Conservation (phyloP, 2,113 vertebrate genomes). For the Lucifuga dentata region DNA sequence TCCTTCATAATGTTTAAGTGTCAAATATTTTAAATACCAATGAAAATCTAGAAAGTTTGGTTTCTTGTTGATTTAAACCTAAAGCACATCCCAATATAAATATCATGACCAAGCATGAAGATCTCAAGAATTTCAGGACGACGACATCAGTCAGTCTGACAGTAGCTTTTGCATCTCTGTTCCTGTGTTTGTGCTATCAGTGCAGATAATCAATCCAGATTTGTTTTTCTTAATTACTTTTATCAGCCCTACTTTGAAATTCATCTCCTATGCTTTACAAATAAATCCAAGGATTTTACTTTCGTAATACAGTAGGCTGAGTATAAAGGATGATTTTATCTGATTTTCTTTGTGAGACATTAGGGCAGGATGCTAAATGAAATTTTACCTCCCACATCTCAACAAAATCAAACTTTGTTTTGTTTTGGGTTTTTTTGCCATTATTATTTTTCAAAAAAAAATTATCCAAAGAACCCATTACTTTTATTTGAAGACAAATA, state of each 20-base stretch:
- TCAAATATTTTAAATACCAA: slow-evolving; percentile 42
- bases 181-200: slow-evolving; percentile 21
- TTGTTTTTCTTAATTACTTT: slow-evolving; percentile 53
- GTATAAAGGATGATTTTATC: slow-evolving; percentile 13
- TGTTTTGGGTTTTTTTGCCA: too few relatives aligned
- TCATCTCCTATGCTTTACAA: slow-evolving; percentile 13
- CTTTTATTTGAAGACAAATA: slow-evolving; percentile 42
- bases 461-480: slow-evolving; percentile 36
- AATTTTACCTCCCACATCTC: slow-evolving; percentile 20
- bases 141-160: slow-evolving; percentile 4
- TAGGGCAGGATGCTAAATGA: background rate
- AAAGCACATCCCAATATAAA: slow-evolving; percentile 29
- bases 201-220: slow-evolving; percentile 9
- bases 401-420: slow-evolving; percentile 20
- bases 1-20: slow-evolving; percentile 43
- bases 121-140: too few relatives aligned
- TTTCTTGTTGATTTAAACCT: slow-evolving; percentile 41
- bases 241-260: slow-evolving; percentile 23
- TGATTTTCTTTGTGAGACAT: slow-evolving; percentile 5
- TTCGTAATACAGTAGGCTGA: slow-evolving; percentile 21
- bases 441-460: slow-evolving; percentile 16
- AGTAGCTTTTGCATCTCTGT: slow-evolving; percentile 14
- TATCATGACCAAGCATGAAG: slow-evolving; percentile 8
- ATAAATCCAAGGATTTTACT: slow-evolving; percentile 33
- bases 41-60: slow-evolving; percentile 26